A percentile compares a stretch with the other conserved stretches of the same genome.
These are phyloP conservation scores for Thyatira batis DNA, from an alignment of 2,888 invertebrate species.

Conservation along the genomic window DNA sequence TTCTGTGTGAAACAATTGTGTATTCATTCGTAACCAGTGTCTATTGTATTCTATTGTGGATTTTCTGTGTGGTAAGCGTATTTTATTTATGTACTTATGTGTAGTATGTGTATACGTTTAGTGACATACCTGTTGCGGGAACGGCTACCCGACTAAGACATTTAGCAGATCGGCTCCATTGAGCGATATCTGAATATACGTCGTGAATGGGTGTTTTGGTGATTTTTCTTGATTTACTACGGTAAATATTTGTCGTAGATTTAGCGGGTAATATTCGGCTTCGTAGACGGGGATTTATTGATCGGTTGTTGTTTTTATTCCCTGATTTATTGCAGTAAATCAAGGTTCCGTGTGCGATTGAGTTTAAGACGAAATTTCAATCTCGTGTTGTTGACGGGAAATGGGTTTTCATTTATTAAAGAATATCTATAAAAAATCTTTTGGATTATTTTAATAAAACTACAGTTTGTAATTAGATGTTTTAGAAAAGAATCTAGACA, in stretches of 20 bases:
- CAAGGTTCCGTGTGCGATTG: background rate
- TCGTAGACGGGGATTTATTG: background rate
- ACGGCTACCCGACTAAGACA: slow-evolving; percentile 10
- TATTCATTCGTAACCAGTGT: slow-evolving; percentile 8
- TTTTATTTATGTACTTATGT: background rate
- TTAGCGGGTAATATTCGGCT: background rate
- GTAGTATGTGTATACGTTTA: background rate
- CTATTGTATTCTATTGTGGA: slow-evolving; percentile 10
- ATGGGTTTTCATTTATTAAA: too few relatives aligned
- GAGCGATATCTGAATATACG: background rate
- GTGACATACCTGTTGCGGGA: slow-evolving; percentile 25
- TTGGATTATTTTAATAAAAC: too few relatives aligned
- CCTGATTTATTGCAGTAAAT: background rate
- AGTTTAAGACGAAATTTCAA: background rate
- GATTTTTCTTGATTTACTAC: background rate
- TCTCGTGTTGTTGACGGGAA: too few relatives aligned
- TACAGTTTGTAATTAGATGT: too few relatives aligned
- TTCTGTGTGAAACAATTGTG: slow-evolving; percentile 23
- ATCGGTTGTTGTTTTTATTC: background rate
- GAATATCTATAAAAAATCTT: too few relatives aligned
- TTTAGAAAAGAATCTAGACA: too few relatives aligned
- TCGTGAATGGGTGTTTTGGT: background rate
- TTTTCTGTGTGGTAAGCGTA: slow-evolving; percentile 20
- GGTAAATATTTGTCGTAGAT: background rate
- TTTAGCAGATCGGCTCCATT: slow-evolving; percentile 10